Percentiles rank a stretch among this genome's conserved stretches.
phyloP scores from a whole-genome alignment of 2,113 vertebrate species.

The Megaceryle torquata region DNA sequence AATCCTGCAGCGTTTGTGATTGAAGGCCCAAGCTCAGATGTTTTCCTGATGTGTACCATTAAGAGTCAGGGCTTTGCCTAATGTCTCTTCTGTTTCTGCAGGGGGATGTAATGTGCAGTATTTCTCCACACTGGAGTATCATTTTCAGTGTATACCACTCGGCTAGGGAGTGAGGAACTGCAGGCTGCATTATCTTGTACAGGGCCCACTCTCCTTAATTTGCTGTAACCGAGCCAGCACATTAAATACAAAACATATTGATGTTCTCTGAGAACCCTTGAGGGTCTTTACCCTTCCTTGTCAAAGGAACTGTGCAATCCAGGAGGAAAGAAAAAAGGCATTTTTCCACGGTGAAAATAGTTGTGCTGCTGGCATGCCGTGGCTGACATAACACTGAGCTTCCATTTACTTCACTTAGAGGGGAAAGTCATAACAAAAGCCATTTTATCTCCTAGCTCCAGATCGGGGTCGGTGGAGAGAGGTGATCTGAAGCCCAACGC shows the following conservation, averaged over 20 bases:
- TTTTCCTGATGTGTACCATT: constrained; percentile 86
- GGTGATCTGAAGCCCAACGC: background rate
- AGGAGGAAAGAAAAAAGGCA: constrained; percentile 65
- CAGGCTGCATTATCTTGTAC: constrained; percentile 74
- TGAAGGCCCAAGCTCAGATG: constrained; percentile 88
- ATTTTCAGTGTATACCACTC: constrained; percentile 74
- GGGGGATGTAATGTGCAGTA: constrained; percentile 74
- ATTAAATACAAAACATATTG: constrained; percentile 85
- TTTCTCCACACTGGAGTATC: constrained; percentile 78
- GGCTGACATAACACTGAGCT: background rate
- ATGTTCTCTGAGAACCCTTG: constrained; percentile 76
- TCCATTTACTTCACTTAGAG: constrained; percentile 52
- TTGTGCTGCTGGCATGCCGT: constrained; percentile 17
- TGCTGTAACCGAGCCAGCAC: constrained; percentile 81
- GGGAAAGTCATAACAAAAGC: background rate
- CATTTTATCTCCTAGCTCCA: background rate
- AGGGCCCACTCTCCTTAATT: constrained; percentile 78
- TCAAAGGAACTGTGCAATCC: constrained; percentile 72
- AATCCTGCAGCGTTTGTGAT: constrained; percentile 87
- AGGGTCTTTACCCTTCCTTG: constrained; percentile 80
- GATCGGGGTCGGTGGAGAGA: background rate
- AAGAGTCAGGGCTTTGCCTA: constrained; percentile 84
- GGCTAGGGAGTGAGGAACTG: constrained; percentile 71
- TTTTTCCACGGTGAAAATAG: constrained; percentile 47
- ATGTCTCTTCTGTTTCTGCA: constrained; percentile 82